Conservation (phyloP, 2,113 vertebrate genomes). For the Tylochromis polylepis region DNA sequence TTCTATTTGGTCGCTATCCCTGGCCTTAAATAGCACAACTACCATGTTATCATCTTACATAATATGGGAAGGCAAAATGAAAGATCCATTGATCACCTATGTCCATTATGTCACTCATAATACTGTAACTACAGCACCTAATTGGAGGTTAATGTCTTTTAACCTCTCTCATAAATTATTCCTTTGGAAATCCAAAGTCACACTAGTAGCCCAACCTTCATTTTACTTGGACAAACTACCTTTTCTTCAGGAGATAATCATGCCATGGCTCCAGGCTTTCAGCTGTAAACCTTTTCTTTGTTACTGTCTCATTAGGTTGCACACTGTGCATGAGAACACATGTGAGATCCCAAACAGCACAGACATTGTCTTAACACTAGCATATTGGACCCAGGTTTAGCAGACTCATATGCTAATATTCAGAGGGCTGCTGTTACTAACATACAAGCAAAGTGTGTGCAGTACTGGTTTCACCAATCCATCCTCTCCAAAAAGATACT, state of each 20-base stretch:
- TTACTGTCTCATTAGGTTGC: not conserved
- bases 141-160: slow-evolving; percentile 55
- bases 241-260: not conserved
- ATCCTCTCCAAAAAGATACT: not conserved
- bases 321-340: not conserved
- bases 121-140: slow-evolving; percentile 30
- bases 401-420: not conserved
- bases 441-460: not conserved
- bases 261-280: not conserved
- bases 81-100: not conserved
- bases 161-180: slow-evolving; percentile 62
- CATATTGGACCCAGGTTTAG: not conserved
- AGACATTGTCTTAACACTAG: not conserved
- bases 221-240: not conserved
- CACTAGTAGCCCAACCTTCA: not conserved
- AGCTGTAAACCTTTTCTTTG: not conserved
- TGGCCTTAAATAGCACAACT: not conserved
- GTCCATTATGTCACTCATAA: slow-evolving; percentile 16
- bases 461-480: not conserved
- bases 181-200: slow-evolving; percentile 38
- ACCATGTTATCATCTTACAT: slow-evolving; percentile 9
- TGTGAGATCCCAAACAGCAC: not conserved
- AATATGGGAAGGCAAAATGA: not conserved
- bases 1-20: slow-evolving; percentile 5
- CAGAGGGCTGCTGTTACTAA: not conserved